These are phyloP conservation scores for Aratinga solstitialis DNA, from an alignment of 2,797 vertebrate genomes.

Conservation along the genomic window DNA sequence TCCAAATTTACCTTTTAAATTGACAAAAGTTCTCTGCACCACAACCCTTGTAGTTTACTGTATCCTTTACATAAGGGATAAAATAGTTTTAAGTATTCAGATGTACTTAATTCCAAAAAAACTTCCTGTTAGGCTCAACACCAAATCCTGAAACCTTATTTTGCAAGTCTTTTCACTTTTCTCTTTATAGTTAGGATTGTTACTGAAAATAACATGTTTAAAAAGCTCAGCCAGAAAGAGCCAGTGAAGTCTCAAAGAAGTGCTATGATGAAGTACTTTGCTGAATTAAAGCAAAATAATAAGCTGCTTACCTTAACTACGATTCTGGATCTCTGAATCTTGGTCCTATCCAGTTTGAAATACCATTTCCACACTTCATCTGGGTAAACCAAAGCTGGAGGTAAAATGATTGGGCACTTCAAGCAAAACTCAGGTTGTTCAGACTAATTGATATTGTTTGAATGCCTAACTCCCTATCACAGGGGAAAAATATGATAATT, in stretches of 20 bases:
- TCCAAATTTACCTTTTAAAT: background rate
- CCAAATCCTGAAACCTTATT: background rate
- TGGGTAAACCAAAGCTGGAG: background rate
- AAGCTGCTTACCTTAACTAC: background rate
- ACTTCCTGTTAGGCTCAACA: background rate
- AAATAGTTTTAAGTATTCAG: background rate
- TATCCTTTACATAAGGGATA: background rate
- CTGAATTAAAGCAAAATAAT: background rate
- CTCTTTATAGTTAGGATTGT: background rate
- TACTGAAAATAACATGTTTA: background rate
- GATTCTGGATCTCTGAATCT: background rate
- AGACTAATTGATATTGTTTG: background rate
- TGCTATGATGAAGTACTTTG: background rate
- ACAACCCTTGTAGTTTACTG: background rate
- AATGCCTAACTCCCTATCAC: background rate
- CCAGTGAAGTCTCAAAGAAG: background rate
- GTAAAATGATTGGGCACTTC: background rate
- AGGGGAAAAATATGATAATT: background rate
- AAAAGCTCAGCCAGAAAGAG: background rate
- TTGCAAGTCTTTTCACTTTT: background rate
- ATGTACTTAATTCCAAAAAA: background rate
- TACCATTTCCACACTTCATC: background rate
- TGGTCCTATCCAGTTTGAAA: background rate
- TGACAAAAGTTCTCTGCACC: background rate
- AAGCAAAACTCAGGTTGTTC: background rate